Evolutionary conservation across 2,797 vertebrate genomes (phyloP).

Genomic region (Gallinago stenura): DNA sequence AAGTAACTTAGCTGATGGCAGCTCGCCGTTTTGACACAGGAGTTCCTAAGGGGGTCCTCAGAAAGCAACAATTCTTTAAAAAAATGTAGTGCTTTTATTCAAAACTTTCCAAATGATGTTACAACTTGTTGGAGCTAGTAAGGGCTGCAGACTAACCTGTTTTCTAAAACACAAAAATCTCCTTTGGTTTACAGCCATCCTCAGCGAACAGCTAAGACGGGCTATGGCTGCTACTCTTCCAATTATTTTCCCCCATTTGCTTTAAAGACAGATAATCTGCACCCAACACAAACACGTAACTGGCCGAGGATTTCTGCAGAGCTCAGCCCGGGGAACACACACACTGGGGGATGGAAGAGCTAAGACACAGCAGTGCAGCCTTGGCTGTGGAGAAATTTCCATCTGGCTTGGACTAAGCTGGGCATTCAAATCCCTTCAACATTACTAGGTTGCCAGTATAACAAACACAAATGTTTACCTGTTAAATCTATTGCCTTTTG

Average conservation of each 20-base stretch:
- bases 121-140: not conserved
- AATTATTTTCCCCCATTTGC: not conserved
- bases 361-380: not conserved
- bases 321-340: not conserved
- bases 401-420: not conserved
- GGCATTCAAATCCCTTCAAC: not conserved
- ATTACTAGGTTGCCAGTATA: not conserved
- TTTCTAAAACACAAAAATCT: not conserved
- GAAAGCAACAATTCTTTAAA: not conserved
- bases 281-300: not conserved
- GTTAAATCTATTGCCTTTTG: not conserved
- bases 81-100: not conserved
- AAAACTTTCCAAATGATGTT: not conserved
- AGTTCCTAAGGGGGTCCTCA: not conserved
- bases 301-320: not conserved
- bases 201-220: not conserved
- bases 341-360: not conserved
- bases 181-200: not conserved
- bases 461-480: not conserved
- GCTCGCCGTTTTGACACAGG: not conserved
- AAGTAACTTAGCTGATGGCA: not conserved
- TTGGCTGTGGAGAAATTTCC: not conserved
- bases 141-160: not conserved
- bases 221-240: not conserved
- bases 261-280: not conserved